phyloP scores from a whole-genome alignment of 2,797 vertebrate genomes.

The Apogon hyalosoma region DNA sequence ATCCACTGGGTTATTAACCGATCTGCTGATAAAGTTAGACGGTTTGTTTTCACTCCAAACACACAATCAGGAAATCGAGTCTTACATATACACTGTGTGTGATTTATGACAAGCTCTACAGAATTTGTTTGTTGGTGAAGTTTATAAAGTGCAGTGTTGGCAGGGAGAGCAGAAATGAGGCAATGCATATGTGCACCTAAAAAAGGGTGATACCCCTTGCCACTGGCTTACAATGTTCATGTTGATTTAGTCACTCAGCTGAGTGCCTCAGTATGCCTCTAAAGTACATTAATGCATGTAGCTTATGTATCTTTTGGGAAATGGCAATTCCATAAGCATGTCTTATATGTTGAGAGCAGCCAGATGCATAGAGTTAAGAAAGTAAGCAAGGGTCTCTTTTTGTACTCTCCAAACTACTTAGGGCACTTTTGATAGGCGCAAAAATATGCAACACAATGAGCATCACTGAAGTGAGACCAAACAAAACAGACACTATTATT shows the following conservation, averaged over 20 bases:
- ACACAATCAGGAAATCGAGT: constrained; percentile 71
- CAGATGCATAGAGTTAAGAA: too few relatives aligned
- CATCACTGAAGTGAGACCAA: background rate
- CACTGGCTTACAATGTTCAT: background rate
- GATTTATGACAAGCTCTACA: constrained; percentile 55
- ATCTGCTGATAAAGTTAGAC: constrained; percentile 74
- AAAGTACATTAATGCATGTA: background rate
- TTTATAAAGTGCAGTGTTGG: constrained; percentile 48
- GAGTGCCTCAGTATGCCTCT: background rate
- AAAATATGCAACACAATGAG: background rate
- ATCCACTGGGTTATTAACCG: constrained; percentile 67
- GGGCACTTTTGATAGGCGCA: background rate
- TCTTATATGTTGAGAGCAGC: too few relatives aligned
- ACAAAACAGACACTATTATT: background rate
- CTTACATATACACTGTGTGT: constrained; percentile 43
- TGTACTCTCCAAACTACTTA: too few relatives aligned
- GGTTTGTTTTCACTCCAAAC: constrained; percentile 76
- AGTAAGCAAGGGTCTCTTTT: background rate
- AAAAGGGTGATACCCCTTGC: constrained; percentile 28
- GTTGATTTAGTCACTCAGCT: constrained; percentile 14
- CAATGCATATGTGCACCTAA: constrained; percentile 2
- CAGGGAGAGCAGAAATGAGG: constrained; percentile 20
- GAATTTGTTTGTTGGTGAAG: constrained; percentile 64
- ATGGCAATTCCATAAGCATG: too few relatives aligned
- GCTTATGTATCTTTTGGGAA: too few relatives aligned